Evolutionary conservation across 2,888 invertebrate genomes (phyloP).

Genomic region (Pammene aurita): DNA sequence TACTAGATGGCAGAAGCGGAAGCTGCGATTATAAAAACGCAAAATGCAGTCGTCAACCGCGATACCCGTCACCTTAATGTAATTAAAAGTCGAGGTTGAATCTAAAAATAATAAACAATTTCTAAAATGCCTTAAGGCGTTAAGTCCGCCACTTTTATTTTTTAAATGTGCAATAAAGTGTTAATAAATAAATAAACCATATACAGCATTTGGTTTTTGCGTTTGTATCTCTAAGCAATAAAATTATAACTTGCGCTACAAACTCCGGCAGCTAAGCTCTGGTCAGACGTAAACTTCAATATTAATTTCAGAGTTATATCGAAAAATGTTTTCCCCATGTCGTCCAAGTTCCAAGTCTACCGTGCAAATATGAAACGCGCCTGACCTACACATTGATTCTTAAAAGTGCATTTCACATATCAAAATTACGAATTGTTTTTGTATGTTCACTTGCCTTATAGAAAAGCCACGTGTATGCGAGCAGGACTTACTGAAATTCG

Average conservation of each 20-base stretch:
- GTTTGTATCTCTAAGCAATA: constrained; percentile 21
- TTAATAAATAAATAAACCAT: neutral
- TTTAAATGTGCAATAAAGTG: too few species aligned
- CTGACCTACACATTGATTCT: neutral
- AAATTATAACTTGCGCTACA: constrained; percentile 37
- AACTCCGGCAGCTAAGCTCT: constrained; percentile 53
- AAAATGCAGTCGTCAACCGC: too few species aligned
- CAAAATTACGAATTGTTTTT: neutral
- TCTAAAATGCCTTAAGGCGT: too few species aligned
- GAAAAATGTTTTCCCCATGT: constrained; percentile 70
- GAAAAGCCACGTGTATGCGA: neutral
- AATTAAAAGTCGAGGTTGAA: too few species aligned
- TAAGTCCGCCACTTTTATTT: too few species aligned
- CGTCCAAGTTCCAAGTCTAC: constrained; percentile 54
- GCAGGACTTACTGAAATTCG: neutral
- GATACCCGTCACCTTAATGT: too few species aligned
- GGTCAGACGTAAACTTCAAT: constrained; percentile 72
- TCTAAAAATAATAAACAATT: too few species aligned
- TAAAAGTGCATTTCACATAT: neutral
- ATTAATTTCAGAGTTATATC: constrained; percentile 78
- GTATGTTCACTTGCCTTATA: neutral
- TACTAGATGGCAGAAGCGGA: too few species aligned
- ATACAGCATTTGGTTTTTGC: neutral
- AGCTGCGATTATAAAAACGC: too few species aligned
- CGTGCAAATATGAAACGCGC: neutral